Evolutionary conservation across 2,888 invertebrate genomes (phyloP), one percentile per base, ranked within the genome.

Genomic region (Microctonus brassicae): DNA sequence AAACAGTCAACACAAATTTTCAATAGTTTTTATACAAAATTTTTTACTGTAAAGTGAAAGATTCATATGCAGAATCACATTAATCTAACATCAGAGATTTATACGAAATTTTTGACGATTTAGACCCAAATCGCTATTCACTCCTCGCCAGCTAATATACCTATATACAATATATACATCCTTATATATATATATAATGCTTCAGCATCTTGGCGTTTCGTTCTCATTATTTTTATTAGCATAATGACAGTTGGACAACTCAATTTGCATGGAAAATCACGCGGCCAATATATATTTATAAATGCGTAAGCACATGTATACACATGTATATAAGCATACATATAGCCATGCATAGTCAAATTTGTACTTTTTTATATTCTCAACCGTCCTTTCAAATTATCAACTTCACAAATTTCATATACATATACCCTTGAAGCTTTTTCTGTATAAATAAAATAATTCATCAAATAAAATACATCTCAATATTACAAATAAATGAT

Each of bases 191-290:
- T n/a, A n/a, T n/a, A n/a, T n/a, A n/a, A 78, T 79, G 78, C 70
- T 79, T 79, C 70, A 69, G 75, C 73, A 75, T 75, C 75, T 79
- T 29, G 29, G 7, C 29, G 3, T 78, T 77, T 78, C 77, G 79
- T 78, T 47, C 79, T 79, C 80, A 82, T 83, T 82, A 83, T 79
- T 82, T 82, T 83, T 81, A 84, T 84, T 84, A 84, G 82, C 84
- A 84, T 84, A 84, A 84, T 84, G 82, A 83, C 83, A 81, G 82
- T 77, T 80, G 78, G 78, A 83, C 84, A 82, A 83, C 82, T 83
- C 81, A 82, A 84, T 84, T 84, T 84, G 84, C 84, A 84, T 84
- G 81, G 78, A 79, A 83, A 83, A 84, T 84, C 81, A n/a, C n/a
- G n/a, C n/a, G n/a, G n/a, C n/a, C n/a, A n/a, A n/a, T n/a, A n/a